phyloP scores from a whole-genome alignment of 2,888 invertebrate species.

The Melolontha melolontha region DNA sequence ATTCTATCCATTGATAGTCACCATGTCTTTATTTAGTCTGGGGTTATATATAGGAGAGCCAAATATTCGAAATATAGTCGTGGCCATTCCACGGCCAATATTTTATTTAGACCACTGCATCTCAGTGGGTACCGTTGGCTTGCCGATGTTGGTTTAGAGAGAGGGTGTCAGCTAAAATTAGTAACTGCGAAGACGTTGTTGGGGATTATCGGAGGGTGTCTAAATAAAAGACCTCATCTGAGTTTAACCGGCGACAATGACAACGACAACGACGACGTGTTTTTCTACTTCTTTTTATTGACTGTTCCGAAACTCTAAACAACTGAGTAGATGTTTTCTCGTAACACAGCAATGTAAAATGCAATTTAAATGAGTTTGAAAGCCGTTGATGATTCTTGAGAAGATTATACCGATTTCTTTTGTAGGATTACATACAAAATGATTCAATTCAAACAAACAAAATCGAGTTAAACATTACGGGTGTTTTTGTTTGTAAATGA shows the following conservation, averaged over 20 bases:
- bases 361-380: too few relatives aligned
- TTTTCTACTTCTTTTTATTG: conserved; percentile 2
- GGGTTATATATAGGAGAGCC: conserved; percentile 38
- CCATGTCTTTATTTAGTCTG: conserved; percentile 40
- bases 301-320: too few relatives aligned
- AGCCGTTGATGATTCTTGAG: too few relatives aligned
- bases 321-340: too few relatives aligned
- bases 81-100: conserved; percentile 39
- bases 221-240: conserved; percentile 35
- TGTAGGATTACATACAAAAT: too few relatives aligned
- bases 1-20: conserved; percentile 28
- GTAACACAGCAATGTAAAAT: too few relatives aligned
- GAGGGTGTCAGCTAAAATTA: conserved; percentile 41
- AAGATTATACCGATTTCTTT: too few relatives aligned
- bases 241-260: conserved; percentile 15
- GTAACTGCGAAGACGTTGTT: conserved; percentile 29
- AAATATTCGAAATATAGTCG: conserved; percentile 4
- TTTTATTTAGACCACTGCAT: conserved; percentile 38
- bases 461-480: too few relatives aligned
- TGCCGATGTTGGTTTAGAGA: conserved; percentile 1
- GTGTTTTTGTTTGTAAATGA: too few relatives aligned
- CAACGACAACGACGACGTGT: too few relatives aligned
- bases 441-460: too few relatives aligned
- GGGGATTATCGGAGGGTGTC: conserved; percentile 36
- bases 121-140: conserved; percentile 6